Percentiles rank a stretch among this genome's conserved stretches.
Conservation (phyloP, 2,113 vertebrate genomes). For the Poeciliopsis turrubarensis region DNA sequence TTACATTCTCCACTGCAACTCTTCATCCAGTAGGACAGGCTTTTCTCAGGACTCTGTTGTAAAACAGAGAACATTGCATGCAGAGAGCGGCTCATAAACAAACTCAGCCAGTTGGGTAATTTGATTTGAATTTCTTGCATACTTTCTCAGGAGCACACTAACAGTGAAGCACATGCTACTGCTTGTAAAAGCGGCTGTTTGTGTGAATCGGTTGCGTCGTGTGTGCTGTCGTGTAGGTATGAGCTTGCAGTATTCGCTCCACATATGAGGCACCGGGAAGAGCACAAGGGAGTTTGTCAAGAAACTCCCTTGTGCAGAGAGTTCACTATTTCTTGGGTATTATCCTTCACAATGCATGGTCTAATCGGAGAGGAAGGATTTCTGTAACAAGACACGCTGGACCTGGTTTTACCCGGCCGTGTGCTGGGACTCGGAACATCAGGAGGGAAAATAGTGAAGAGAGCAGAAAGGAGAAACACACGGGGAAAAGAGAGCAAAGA, state of each 20-base stretch:
- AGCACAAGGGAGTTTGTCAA: slow-evolving; percentile 46
- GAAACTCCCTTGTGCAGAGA: too few species aligned
- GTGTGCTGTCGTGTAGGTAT: slow-evolving; percentile 1
- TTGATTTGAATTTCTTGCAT: slow-evolving; percentile 49
- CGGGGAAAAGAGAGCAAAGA: slow-evolving; percentile 26
- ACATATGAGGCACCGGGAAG: slow-evolving; percentile 37
- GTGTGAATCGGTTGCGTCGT: slow-evolving; percentile 16
- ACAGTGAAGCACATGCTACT: slow-evolving; percentile 45
- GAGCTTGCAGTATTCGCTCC: not conserved
- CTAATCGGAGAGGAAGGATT: slow-evolving; percentile 61
- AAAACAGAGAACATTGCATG: slow-evolving; percentile 6
- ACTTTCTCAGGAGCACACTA: slow-evolving; percentile 59
- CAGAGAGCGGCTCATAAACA: slow-evolving; percentile 16
- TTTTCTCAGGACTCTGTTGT: not conserved
- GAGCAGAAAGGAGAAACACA: slow-evolving; percentile 35
- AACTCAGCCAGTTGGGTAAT: slow-evolving; percentile 35
- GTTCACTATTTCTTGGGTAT: slow-evolving; percentile 74
- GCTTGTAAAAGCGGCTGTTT: slow-evolving; percentile 50
- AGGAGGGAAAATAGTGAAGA: slow-evolving; percentile 26
- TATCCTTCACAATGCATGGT: slow-evolving; percentile 69
- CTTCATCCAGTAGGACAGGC: not conserved
- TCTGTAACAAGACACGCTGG: slow-evolving; percentile 75
- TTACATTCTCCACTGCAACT: slow-evolving; percentile 37
- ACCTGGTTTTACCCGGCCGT: slow-evolving; percentile 54
- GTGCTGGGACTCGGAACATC: slow-evolving; percentile 34